phyloP scores from a whole-genome alignment of 2,888 invertebrate species.

The Microctonus aethiopoides region DNA sequence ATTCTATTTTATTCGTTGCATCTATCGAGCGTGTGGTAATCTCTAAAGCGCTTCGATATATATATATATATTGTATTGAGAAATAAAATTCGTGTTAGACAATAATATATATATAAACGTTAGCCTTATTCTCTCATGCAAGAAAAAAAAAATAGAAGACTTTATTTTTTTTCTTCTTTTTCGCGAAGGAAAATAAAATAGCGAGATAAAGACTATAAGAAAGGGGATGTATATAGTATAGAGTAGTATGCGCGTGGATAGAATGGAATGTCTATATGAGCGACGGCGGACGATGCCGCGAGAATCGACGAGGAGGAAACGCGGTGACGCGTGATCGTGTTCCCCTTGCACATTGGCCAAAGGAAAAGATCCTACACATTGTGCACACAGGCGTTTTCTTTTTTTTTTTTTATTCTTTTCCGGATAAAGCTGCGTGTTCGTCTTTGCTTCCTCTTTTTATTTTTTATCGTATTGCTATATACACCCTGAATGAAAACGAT shows the following conservation, averaged over 20 bases:
- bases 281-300: conserved; percentile 51
- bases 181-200: not conserved
- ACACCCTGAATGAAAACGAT: too few species aligned
- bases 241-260: conserved; percentile 13
- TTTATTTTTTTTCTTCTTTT: not conserved
- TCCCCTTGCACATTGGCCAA: conserved; percentile 66
- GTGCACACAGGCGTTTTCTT: not conserved
- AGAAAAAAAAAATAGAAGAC: not conserved
- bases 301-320: conserved; percentile 46
- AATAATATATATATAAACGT: too few species aligned
- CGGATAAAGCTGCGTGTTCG: not conserved
- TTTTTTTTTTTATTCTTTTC: not conserved
- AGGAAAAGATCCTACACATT: conserved; percentile 53
- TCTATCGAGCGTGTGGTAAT: conserved; percentile 10
- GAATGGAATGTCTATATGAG: conserved; percentile 57
- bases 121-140: not conserved
- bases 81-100: conserved; percentile 3
- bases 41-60: not conserved
- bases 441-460: not conserved
- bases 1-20: not conserved
- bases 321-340: conserved; percentile 47
- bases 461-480: not conserved
- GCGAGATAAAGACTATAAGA: not conserved
- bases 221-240: not conserved
- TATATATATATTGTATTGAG: not conserved